Evolutionary conservation across 2,888 invertebrate species (phyloP), one percentile per base, ranked within the genome.

Genomic region (Cryptus viduatorius): DNA sequence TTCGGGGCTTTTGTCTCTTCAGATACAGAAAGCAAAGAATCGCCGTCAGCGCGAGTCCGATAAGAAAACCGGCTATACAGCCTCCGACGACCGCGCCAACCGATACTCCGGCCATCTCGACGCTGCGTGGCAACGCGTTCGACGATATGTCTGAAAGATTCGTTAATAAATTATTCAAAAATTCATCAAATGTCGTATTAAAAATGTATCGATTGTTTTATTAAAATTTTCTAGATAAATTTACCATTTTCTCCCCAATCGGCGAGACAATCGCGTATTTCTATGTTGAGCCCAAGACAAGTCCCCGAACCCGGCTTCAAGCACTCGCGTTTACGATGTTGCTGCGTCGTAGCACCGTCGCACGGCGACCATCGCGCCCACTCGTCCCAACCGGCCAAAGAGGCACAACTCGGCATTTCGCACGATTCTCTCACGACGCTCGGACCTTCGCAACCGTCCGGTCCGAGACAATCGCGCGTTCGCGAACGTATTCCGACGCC

Each of bases 281-380:
- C 97, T 42, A 95, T 94, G 87, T 95, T 95, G 0, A 95, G 95
- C 0, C 97, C 97, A 79, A 96, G 95, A 88, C 98, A 98, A 69
- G 96, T 95, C 53, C 95, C 95, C 0, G 94, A 92, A 10, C 94
- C 95, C 0, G 95, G 95, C 85, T 94, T 94, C 0, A 95, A 91
- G 89, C 98, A 98, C 79, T 95, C 95, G 37, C 98, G 95, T 80
- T 96, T 95, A 0, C 98, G 94, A 79, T 96, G 95, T 64, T 97
- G 96, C 89, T 96, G 96, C 16, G 96, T 96, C 19, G 96, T 96
- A 79, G 95, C 95, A 16, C 94, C 94, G 84, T 96, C 96, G 90
- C 96, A 97, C 12, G 94, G 90, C 0, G 96, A 96, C 95, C 98
- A 98, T 4, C 94, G 94, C 0, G 96, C 95, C 98, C 98, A 98